phyloP scores from a whole-genome alignment of 2,797 vertebrate genomes.

The Sebastes itinus region DNA sequence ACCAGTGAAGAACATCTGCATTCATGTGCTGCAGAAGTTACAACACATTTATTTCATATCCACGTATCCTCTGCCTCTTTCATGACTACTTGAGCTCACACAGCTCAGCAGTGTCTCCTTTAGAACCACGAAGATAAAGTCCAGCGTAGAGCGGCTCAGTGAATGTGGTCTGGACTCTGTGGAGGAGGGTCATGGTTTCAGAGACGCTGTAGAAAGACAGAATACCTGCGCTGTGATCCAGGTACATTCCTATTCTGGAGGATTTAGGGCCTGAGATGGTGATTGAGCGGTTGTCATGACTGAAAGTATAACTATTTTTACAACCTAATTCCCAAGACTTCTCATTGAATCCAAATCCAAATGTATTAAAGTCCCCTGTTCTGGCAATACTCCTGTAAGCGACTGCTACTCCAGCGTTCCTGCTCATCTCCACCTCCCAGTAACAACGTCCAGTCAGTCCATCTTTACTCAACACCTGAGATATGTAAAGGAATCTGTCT shows the following conservation, averaged over 20 bases:
- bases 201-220: no score
- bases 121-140: fast-evolving
- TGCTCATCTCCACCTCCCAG: slow-evolving; percentile 3
- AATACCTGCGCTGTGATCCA: no score
- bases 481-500: fast-evolving
- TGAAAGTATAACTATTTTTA: neutral
- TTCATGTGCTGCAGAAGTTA: no score
- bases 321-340: neutral
- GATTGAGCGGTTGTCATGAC: fast-evolving
- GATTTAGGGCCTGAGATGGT: fast-evolving
- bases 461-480: neutral
- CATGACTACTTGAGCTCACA: neutral
- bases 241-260: neutral
- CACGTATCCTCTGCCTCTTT: no score
- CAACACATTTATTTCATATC: no score
- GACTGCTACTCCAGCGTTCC: fast-evolving
- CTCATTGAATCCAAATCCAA: neutral
- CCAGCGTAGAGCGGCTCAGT: slow-evolving; percentile 2
- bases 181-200: neutral
- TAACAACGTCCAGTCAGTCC: neutral
- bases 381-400: neutral
- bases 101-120: neutral
- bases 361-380: fast-evolving
- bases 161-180: slow-evolving; percentile 3
- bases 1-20: no score